Conservation (phyloP, 2,113 vertebrate species). For the Austrofundulus limnaeus region DNA sequence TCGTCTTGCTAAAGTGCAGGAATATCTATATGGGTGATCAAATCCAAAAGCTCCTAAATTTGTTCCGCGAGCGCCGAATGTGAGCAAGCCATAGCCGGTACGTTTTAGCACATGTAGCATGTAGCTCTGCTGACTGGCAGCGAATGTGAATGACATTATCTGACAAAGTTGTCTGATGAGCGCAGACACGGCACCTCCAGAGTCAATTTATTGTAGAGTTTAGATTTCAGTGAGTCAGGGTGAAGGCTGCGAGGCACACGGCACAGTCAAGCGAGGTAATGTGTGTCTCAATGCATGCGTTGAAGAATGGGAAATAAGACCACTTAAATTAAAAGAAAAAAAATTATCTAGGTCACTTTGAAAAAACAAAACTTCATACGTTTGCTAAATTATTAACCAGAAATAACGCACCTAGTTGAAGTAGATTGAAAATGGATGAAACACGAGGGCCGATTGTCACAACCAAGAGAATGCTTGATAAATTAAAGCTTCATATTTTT, state of each 20-base stretch:
- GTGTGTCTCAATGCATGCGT: slow-evolving; percentile 43
- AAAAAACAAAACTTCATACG: slow-evolving; percentile 71
- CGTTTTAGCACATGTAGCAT: slow-evolving; percentile 20
- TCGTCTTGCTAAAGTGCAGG: slow-evolving; percentile 32
- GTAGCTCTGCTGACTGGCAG: slow-evolving; percentile 18
- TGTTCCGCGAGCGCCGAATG: slow-evolving; percentile 8
- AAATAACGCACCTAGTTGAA: slow-evolving; percentile 72
- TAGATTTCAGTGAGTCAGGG: slow-evolving; percentile 18
- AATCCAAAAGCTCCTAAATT: slow-evolving; percentile 21
- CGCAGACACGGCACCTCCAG: slow-evolving; percentile 23
- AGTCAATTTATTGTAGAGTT: slow-evolving; percentile 45
- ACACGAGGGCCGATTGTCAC: background rate
- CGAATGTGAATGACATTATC: slow-evolving; percentile 31
- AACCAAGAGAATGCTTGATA: background rate
- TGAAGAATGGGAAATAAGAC: slow-evolving; percentile 54
- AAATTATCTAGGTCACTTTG: slow-evolving; percentile 74
- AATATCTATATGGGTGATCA: slow-evolving; percentile 47
- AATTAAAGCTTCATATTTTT: too few species aligned
- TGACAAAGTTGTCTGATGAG: slow-evolving; percentile 43
- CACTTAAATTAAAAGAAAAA: slow-evolving; percentile 66
- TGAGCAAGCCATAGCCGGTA: slow-evolving; percentile 30
- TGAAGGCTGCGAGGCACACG: slow-evolving; percentile 24
- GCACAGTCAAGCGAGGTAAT: slow-evolving; percentile 45
- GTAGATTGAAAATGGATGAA: slow-evolving; percentile 31
- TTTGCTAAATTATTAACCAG: slow-evolving; percentile 76